Evolutionary conservation across 2,797 vertebrate species (phyloP).

Genomic region (Anguilla obscura): DNA sequence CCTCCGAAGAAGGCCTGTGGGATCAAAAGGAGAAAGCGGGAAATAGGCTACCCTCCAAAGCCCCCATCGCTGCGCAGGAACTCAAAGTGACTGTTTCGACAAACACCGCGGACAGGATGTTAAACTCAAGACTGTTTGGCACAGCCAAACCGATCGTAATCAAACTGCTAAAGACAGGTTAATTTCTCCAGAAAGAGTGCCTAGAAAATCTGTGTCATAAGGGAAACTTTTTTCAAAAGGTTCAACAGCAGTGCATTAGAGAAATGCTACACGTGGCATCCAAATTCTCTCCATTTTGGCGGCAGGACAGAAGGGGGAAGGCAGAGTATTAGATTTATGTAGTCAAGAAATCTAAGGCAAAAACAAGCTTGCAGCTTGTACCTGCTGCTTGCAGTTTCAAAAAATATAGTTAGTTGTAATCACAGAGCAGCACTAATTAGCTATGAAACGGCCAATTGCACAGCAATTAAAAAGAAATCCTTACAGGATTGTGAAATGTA

Average conservation of each 20-base stretch:
- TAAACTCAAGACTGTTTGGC: not conserved
- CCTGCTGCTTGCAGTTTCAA: not conserved
- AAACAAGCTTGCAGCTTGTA: not conserved
- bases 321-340: not conserved
- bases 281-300: not conserved
- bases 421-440: not conserved
- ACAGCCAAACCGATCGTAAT: not conserved
- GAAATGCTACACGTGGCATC: not conserved
- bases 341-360: not conserved
- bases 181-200: slow-evolving; percentile 43
- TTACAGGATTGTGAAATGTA: not conserved
- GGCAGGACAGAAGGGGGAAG: not conserved
- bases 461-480: not conserved
- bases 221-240: not conserved
- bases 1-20: slow-evolving; percentile 25
- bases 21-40: slow-evolving; percentile 30
- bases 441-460: not conserved
- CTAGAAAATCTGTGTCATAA: slow-evolving; percentile 55
- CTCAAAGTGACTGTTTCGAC: not conserved
- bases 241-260: slow-evolving; percentile 21
- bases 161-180: slow-evolving; percentile 31
- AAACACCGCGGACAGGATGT: not conserved
- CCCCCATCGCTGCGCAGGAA: not conserved
- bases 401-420: not conserved
- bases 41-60: not conserved